Conservation (phyloP, 1,140 invertebrate genomes). For the Drosophila jambulina region DNA sequence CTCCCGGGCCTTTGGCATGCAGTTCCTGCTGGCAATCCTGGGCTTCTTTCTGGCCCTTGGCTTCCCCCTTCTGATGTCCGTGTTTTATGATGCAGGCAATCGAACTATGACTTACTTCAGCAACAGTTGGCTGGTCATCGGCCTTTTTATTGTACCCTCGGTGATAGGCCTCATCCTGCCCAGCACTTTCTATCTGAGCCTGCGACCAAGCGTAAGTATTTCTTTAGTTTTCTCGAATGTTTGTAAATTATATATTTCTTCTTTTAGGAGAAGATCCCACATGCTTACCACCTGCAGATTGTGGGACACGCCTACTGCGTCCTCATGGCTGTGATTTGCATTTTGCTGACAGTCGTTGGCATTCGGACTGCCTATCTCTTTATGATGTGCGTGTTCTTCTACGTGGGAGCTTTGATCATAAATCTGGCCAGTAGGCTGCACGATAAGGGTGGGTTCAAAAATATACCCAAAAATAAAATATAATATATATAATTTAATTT, state of each 20-base stretch:
- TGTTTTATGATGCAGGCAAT: conserved; percentile 82
- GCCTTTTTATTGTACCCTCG: conserved; percentile 87
- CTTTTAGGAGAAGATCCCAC: conserved; percentile 55
- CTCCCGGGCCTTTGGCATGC: conserved; percentile 54
- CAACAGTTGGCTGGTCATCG: conserved; percentile 88
- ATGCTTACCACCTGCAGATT: conserved; percentile 65
- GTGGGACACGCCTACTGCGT: conserved; percentile 69
- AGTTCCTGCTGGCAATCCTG: conserved; percentile 61
- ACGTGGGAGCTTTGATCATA: conserved; percentile 57
- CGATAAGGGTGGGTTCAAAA: conserved; percentile 64
- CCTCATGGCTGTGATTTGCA: conserved; percentile 57
- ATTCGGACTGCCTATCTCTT: conserved; percentile 69
- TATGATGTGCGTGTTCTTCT: conserved; percentile 76
- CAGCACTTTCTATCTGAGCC: conserved; percentile 41
- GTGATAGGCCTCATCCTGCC: conserved; percentile 78
- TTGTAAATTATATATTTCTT: too few relatives aligned
- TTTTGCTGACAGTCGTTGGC: conserved; percentile 52
- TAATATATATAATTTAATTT: background rate
- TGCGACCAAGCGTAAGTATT: conserved; percentile 86
- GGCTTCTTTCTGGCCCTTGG: conserved; percentile 85
- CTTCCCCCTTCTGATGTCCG: conserved; percentile 86
- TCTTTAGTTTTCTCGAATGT: too few relatives aligned
- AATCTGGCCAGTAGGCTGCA: conserved; percentile 69
- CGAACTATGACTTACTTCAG: conserved; percentile 90
- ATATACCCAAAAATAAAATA: background rate